A percentile compares a stretch with the other conserved stretches of the same genome.
Conservation (phyloP, 2,113 vertebrate genomes). For the Paedocypris sp. region DNA sequence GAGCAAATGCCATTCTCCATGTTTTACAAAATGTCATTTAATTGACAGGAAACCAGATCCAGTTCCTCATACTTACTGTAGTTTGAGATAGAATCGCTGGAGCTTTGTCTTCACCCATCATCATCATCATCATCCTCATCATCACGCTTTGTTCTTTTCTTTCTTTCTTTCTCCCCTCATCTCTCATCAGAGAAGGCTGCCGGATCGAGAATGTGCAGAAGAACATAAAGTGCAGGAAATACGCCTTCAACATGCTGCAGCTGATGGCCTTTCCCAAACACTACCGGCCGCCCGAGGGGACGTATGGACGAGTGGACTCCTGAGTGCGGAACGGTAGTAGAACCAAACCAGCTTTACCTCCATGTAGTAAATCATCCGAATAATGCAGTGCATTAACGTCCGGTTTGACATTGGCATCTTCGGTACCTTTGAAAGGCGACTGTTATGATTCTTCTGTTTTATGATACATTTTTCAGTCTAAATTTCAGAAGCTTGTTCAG, state of each 20-base stretch:
- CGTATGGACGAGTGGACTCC: slow-evolving; percentile 92
- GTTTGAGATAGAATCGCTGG: not conserved
- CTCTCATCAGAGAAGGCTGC: slow-evolving; percentile 89
- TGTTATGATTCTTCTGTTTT: no score
- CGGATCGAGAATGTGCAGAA: slow-evolving; percentile 98
- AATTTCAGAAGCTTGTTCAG: no score
- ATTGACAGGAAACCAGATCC: not conserved
- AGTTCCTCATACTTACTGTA: not conserved
- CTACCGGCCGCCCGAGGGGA: slow-evolving; percentile 95
- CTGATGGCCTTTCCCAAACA: slow-evolving; percentile 96
- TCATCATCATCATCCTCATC: not conserved
- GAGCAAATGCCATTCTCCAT: no score
- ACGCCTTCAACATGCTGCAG: slow-evolving; percentile 98
- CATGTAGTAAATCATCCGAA: no score
- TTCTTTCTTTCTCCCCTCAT: slow-evolving; percentile 35
- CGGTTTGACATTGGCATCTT: no score
- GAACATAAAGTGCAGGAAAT: slow-evolving; percentile 97
- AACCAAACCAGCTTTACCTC: no score
- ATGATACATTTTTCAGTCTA: no score
- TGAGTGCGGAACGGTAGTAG: no score
- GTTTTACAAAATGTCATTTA: no score
- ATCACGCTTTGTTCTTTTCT: slow-evolving; percentile 20
- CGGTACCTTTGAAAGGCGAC: no score
- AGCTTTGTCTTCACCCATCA: not conserved
- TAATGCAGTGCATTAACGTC: no score